Evolutionary conservation across 1,140 invertebrate species (phyloP), one percentile per base, ranked within the genome.

Genomic region (Trinorchestia longiramus): DNA sequence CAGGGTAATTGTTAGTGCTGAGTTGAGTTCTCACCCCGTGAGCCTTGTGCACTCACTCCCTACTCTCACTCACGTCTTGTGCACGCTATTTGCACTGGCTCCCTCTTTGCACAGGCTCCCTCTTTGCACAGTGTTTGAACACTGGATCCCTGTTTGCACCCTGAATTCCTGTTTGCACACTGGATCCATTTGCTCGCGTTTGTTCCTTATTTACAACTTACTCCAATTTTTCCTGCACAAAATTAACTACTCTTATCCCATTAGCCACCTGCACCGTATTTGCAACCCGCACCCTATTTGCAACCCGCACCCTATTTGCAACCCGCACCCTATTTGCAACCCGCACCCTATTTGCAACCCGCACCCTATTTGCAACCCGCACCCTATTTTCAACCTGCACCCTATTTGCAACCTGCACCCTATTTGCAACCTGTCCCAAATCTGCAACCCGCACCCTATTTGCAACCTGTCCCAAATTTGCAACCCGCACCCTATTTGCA

Each of bases 1-100:
- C 92, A 40, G 43, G 92, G 92, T 94, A 94, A 94, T 77, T 77
- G n/a, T n/a, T n/a, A n/a, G n/a, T n/a, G 62, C 28, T 77, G 28
- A 11, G 28, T 36, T 77, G 19, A 42, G 4, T 91, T 42, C 28
- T 43, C 6, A 11, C 11, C 40, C 43, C 19, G 92, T 8, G 40
- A 15, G 0, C 44, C 41, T 0, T 44, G 3, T 47, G 92, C 43
- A 47, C 92, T 94, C 40, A 17, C 4, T 43, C 41, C 43, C 15
- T 11, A 6, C 44, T 94, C 47, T 8, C 19, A 44, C 43, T 47
- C 43, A 41, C 41, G 8, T 3, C 88, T 42, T 36, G 43, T 41
- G 62, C 62, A 23, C 62, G 15, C 62, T 77, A 28, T 77, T 15
- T 77, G 62, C 62, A 77, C 62, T 36, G 15, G 28, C 62, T 77